Conservation (phyloP, 2,797 vertebrate species). For the Poeciliopsis infans region DNA sequence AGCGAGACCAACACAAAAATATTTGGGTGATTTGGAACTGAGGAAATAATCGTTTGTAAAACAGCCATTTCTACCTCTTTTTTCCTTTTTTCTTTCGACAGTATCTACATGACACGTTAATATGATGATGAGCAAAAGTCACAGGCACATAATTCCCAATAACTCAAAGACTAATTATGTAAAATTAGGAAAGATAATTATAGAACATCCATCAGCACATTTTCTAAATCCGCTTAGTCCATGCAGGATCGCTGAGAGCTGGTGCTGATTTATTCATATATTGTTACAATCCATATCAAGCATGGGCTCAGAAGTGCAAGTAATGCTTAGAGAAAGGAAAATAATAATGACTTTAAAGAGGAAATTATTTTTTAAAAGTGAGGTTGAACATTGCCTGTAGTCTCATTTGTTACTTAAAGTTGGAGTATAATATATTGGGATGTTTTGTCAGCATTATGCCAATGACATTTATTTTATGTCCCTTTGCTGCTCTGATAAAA, state of each 20-base stretch:
- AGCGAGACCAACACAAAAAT: constrained; percentile 67
- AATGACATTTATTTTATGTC: background rate
- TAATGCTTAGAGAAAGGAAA: background rate
- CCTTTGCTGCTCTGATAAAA: background rate
- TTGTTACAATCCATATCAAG: background rate
- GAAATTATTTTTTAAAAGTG: background rate
- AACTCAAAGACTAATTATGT: background rate
- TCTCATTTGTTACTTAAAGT: background rate
- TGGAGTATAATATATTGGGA: background rate
- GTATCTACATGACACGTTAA: background rate
- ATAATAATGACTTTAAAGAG: background rate
- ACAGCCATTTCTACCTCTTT: background rate
- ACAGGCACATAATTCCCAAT: background rate
- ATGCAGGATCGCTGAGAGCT: background rate
- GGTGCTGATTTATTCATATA: background rate
- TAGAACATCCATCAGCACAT: background rate
- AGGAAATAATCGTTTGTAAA: constrained; percentile 3
- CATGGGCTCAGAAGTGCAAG: background rate
- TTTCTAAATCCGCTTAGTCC: background rate
- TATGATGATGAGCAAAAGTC: background rate
- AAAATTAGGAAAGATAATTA: background rate
- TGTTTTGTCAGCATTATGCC: background rate
- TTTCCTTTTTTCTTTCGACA: no score
- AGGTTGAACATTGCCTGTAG: background rate
- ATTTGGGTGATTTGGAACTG: constrained; percentile 72